These are phyloP conservation scores for Cetoscarus ocellatus DNA, from an alignment of 2,797 vertebrate species.

Conservation along the genomic window DNA sequence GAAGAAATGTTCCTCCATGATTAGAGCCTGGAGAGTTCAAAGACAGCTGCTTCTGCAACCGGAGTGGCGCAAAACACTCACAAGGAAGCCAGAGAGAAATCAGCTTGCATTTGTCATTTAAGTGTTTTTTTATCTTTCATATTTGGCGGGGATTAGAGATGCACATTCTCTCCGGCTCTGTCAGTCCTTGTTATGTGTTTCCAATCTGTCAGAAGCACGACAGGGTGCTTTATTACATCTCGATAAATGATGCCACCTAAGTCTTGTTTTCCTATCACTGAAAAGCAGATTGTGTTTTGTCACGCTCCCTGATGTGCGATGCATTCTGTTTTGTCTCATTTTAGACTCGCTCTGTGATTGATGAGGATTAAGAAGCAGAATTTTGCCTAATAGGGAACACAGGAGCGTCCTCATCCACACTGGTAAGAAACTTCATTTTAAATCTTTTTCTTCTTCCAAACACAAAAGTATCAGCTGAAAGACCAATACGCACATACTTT, in stretches of 20 bases:
- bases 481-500: slow-evolving; percentile 16
- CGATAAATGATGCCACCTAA: slow-evolving; percentile 70
- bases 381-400: slow-evolving; percentile 77
- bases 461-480: slow-evolving; percentile 31
- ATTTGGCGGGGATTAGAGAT: slow-evolving; percentile 71
- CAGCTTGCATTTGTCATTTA: slow-evolving; percentile 67
- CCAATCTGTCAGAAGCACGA: slow-evolving; percentile 72
- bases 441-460: slow-evolving; percentile 54
- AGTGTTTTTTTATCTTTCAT: slow-evolving; percentile 64
- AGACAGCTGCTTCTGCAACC: slow-evolving; percentile 63
- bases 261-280: slow-evolving; percentile 71
- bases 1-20: slow-evolving; percentile 86
- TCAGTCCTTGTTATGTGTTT: slow-evolving; percentile 64
- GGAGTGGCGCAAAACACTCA: slow-evolving; percentile 60
- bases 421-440: slow-evolving; percentile 81
- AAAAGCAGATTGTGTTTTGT: slow-evolving; percentile 72
- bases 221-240: slow-evolving; percentile 71
- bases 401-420: slow-evolving; percentile 78
- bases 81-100: slow-evolving; percentile 44
- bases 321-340: slow-evolving; percentile 72
- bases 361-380: slow-evolving; percentile 82
- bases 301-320: slow-evolving; percentile 67
- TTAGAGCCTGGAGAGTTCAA: slow-evolving; percentile 82
- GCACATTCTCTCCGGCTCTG: slow-evolving; percentile 58
- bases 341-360: slow-evolving; percentile 81